Evolutionary conservation across 1,140 invertebrate species (phyloP).

Genomic region (Galleria mellonella): DNA sequence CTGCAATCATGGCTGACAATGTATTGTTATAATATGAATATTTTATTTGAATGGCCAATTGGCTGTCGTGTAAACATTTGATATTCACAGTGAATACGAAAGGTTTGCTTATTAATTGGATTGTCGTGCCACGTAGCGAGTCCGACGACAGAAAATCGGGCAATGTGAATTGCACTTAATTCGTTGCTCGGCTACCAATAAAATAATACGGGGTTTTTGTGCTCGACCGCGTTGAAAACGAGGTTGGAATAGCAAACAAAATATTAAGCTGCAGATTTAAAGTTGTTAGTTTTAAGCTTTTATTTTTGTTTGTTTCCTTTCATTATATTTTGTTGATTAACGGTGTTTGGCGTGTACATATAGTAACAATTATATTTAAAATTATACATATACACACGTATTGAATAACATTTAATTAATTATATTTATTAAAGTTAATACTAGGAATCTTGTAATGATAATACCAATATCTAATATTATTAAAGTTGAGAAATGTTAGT

Average conservation of each 20-base stretch:
- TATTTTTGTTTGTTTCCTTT: too few species aligned
- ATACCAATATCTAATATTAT: too few species aligned
- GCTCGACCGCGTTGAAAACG: constrained; percentile 23
- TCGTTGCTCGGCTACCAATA: constrained; percentile 30
- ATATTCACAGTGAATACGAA: constrained; percentile 59
- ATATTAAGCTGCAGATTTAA: constrained; percentile 30
- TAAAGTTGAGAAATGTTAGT: too few species aligned
- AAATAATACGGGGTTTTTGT: constrained; percentile 31
- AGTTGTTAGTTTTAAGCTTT: constrained; percentile 11
- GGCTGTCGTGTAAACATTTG: constrained; percentile 49
- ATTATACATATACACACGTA: too few species aligned
- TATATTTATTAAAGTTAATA: too few species aligned
- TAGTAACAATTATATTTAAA: too few species aligned
- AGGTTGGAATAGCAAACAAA: constrained; percentile 32
- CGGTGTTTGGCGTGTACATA: too few species aligned
- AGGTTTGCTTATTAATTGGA: constrained; percentile 67
- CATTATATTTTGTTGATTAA: too few species aligned
- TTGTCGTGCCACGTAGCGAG: constrained; percentile 47
- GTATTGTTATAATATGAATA: constrained; percentile 48
- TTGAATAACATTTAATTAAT: too few species aligned
- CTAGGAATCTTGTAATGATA: too few species aligned
- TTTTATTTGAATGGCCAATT: constrained; percentile 54
- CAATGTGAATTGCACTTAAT: constrained; percentile 54
- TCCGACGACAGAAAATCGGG: constrained; percentile 34
- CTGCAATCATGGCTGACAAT: constrained; percentile 33